phyloP scores from a whole-genome alignment of 2,888 invertebrate species.

The Podotricha telesiphe region DNA sequence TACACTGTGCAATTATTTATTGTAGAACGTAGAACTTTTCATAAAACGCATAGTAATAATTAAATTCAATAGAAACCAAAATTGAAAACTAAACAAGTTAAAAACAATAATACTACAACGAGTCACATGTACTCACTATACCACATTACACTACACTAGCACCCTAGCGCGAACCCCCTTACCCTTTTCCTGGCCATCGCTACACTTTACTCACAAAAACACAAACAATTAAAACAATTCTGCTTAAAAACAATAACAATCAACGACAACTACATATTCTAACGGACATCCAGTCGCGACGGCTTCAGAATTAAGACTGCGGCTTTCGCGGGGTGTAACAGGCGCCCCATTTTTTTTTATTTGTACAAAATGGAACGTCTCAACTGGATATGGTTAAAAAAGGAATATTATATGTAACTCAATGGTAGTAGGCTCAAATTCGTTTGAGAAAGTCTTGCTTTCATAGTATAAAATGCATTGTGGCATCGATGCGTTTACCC shows the following conservation, averaged over 20 bases:
- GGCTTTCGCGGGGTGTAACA: slow-evolving; percentile 56
- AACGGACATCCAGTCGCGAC: slow-evolving; percentile 52
- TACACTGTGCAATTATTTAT: neutral
- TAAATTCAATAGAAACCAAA: neutral
- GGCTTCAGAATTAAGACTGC: slow-evolving; percentile 59
- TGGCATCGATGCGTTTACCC: slow-evolving; percentile 56
- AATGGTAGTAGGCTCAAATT: slow-evolving; percentile 45
- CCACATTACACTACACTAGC: slow-evolving; percentile 18
- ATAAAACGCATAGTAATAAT: neutral
- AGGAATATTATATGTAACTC: slow-evolving; percentile 47
- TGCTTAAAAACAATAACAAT: slow-evolving; percentile 42
- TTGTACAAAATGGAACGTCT: slow-evolving; percentile 52
- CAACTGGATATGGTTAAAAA: slow-evolving; percentile 46
- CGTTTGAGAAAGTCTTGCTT: slow-evolving; percentile 18
- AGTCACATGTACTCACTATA: slow-evolving; percentile 11
- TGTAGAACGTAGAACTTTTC: neutral
- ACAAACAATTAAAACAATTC: slow-evolving; percentile 18
- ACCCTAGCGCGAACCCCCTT: slow-evolving; percentile 53
- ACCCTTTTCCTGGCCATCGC: slow-evolving; percentile 78
- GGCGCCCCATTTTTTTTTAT: slow-evolving; percentile 63
- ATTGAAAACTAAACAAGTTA: slow-evolving; percentile 16
- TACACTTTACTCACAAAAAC: slow-evolving; percentile 49
- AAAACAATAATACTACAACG: slow-evolving; percentile 13
- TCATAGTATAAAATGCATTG: slow-evolving; percentile 42
- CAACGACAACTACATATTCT: slow-evolving; percentile 49